These are phyloP conservation scores for Lycocerus yunnanus DNA, from an alignment of 2,888 invertebrate species.

Conservation along the genomic window DNA sequence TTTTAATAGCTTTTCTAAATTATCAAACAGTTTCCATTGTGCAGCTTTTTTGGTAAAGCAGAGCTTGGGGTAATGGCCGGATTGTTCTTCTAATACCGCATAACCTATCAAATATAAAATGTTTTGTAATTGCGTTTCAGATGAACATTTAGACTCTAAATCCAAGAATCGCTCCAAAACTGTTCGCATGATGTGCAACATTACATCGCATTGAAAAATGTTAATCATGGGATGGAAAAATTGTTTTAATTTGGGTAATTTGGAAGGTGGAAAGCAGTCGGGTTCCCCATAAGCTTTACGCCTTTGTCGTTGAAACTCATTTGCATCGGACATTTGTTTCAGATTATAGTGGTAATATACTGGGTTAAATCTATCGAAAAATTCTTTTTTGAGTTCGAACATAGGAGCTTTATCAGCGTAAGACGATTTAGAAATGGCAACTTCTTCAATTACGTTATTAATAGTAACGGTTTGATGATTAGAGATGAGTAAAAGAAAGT, in stretches of 20 bases:
- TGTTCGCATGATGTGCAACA: constrained; percentile 79
- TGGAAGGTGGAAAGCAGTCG: constrained; percentile 89
- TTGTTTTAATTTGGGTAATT: constrained; percentile 76
- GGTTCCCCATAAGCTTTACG: constrained; percentile 76
- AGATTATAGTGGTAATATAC: constrained; percentile 98
- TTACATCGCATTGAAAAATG: constrained; percentile 86
- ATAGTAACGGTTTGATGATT: no score
- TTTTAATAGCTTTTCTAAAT: constrained; percentile 73
- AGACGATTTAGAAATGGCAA: constrained; percentile 86
- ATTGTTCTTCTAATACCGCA: constrained; percentile 89
- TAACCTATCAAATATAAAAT: constrained; percentile 90
- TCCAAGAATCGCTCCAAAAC: constrained; percentile 78
- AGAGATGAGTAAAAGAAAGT: no score
- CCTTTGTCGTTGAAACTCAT: constrained; percentile 87
- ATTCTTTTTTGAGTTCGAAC: constrained; percentile 86
- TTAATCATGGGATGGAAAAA: constrained; percentile 81
- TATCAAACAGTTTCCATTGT: constrained; percentile 68
- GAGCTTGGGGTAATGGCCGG: constrained; percentile 75
- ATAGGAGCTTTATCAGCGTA: constrained; percentile 79
- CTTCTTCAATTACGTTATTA: constrained; percentile 84
- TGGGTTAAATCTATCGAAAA: constrained; percentile 87
- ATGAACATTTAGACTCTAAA: constrained; percentile 76
- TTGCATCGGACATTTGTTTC: constrained; percentile 87
- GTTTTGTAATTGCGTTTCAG: constrained; percentile 91
- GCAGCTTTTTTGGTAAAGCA: constrained; percentile 80